phyloP scores from a whole-genome alignment of 2,797 vertebrate species.

The Enteromius unitaeniatus region DNA sequence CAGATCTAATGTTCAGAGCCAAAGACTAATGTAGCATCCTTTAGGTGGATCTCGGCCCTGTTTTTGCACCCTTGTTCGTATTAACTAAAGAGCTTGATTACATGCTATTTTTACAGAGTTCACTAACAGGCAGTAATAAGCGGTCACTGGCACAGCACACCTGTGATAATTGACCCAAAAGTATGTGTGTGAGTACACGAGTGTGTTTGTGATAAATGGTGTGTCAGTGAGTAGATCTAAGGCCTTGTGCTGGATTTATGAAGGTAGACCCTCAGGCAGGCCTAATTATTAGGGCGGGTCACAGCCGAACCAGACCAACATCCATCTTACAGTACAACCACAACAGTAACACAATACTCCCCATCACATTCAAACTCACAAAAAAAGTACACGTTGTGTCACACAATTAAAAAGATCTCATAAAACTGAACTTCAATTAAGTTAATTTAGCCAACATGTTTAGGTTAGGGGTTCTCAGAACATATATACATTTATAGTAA shows the following conservation, averaged over 20 bases:
- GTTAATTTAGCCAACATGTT: neutral
- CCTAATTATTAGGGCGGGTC: conserved; percentile 76
- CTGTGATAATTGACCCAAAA: conserved; percentile 49
- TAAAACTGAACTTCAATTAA: neutral
- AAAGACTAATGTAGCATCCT: conserved; percentile 1
- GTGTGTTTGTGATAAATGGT: conserved; percentile 49
- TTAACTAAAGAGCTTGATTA: conserved; percentile 41
- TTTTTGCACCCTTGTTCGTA: neutral
- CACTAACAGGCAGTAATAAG: conserved; percentile 46
- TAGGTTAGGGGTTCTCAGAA: neutral
- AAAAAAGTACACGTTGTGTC: neutral
- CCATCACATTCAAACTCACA: neutral
- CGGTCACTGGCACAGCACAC: conserved; percentile 43
- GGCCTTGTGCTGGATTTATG: conserved; percentile 69
- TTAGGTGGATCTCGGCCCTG: neutral
- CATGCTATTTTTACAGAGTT: conserved; percentile 46
- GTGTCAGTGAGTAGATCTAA: conserved; percentile 56
- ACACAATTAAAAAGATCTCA: neutral
- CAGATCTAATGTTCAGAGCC: conserved; percentile 8
- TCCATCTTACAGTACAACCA: conserved; percentile 70
- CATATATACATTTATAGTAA: neutral
- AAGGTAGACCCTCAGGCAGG: conserved; percentile 65
- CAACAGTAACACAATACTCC: conserved; percentile 5
- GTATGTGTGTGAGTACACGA: conserved; percentile 29
- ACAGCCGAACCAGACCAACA: conserved; percentile 68